Evolutionary conservation across 2,888 invertebrate species (phyloP), one percentile per base, ranked within the genome.

Genomic region (Biston stratarius): DNA sequence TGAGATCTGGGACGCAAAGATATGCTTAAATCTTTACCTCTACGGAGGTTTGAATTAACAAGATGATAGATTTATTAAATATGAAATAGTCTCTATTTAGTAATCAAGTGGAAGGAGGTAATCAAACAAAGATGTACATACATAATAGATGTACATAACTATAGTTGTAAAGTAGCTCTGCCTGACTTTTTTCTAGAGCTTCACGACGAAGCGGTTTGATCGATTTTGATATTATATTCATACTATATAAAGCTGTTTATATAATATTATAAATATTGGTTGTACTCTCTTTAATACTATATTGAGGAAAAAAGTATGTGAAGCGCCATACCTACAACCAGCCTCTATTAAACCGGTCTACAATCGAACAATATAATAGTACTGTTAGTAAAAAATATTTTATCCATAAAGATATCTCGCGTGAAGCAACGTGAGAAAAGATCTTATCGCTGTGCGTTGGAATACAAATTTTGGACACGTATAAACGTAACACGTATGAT

Each of bases 401-500:
- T 85, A 84, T 84, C 83, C 76, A 76, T 74, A 76, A 77, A 75
- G 70, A 75, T 76, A 84, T 82, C 81, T 75, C 70, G 59, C 53
- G 63, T 48, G 55, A 66, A 64, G 67, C 62, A 76, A 83, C 69
- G 74, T 79, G 77, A 86, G 82, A 85, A 78, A 73, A 75, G 79
- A 83, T 83, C 81, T 78, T 87, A 87, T 85, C 75, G 45, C 44
- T 47, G 36, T 61, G 24, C 75, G 45, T 42, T 48, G 40, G 51
- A 15, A 56, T 57, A 69, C 72, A 74, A 61, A 71, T 56, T 67
- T 51, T 56, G 55, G 68, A 63, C 62, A 76, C 40, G 49, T 59
- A 65, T 72, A 61, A 70, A 68, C 58, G 47, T 53, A n/a, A 49
- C 24, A 24, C 24, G 24, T 24, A 59, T 62, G 55, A 53, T 60